Conservation (phyloP, 2,797 vertebrate species). For the Molossus molossus region DNA sequence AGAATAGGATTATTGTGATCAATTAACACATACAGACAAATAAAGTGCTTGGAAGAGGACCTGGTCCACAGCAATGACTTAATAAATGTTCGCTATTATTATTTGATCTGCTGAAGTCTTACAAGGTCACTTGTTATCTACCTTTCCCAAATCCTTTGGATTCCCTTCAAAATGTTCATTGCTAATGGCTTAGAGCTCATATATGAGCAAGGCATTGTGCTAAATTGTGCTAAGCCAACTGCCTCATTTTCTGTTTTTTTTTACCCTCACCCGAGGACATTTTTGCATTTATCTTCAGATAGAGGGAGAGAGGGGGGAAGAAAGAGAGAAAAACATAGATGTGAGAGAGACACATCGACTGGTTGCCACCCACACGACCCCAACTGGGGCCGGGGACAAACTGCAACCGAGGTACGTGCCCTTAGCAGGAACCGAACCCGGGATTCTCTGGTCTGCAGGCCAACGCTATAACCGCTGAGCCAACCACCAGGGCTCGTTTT, state of each 20-base stretch:
- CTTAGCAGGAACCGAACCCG: no score
- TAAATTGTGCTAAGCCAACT: neutral
- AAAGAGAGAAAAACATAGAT: no score
- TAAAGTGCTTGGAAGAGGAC: neutral
- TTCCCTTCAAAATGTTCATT: neutral
- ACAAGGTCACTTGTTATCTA: neutral
- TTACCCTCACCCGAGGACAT: no score
- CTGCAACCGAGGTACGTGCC: no score
- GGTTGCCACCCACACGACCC: no score
- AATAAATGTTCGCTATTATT: neutral
- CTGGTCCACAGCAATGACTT: neutral
- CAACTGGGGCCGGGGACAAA: no score
- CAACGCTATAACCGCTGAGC: no score
- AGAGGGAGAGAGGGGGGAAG: no score
- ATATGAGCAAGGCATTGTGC: neutral
- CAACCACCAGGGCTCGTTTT: neutral
- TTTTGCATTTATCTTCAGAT: no score
- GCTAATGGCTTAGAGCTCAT: neutral
- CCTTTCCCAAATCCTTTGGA: neutral
- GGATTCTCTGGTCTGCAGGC: no score
- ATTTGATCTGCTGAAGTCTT: neutral
- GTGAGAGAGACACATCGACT: no score
- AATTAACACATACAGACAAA: neutral
- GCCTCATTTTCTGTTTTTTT: neutral
- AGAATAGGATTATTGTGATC: neutral